These are phyloP conservation scores for Trachops cirrhosus DNA, from an alignment of 2,797 vertebrate species.

Conservation along the genomic window DNA sequence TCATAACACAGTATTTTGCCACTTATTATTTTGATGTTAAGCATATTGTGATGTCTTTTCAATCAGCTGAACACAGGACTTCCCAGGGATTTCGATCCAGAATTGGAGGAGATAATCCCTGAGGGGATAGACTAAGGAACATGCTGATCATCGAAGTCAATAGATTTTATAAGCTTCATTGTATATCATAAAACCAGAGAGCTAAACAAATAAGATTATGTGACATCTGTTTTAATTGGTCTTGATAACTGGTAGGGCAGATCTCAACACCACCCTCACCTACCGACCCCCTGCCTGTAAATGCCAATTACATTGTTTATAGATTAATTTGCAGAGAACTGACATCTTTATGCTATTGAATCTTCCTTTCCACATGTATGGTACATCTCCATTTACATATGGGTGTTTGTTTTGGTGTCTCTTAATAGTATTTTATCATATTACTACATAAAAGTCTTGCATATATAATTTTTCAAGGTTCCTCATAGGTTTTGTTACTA, in stretches of 20 bases:
- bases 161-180: background rate
- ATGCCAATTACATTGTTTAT: background rate
- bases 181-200: background rate
- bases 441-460: background rate
- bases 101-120: slow-evolving; percentile 20
- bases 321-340: background rate
- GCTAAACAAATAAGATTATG: background rate
- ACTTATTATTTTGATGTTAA: background rate
- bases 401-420: background rate
- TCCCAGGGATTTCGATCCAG: background rate
- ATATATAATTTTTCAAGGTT: background rate
- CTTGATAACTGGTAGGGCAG: background rate
- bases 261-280: too few species aligned
- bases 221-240: background rate
- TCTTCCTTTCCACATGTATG: background rate
- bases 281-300: background rate
- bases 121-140: background rate
- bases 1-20: background rate
- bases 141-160: background rate
- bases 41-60: background rate
- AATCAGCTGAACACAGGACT: background rate
- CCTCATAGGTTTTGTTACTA: background rate
- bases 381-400: background rate
- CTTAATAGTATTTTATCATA: slow-evolving; percentile 1
- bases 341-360: background rate